A percentile compares a stretch with the other conserved stretches of the same genome.
Evolutionary conservation across 1,140 invertebrate genomes (phyloP).

Genomic region (Apocrypta bakeri): DNA sequence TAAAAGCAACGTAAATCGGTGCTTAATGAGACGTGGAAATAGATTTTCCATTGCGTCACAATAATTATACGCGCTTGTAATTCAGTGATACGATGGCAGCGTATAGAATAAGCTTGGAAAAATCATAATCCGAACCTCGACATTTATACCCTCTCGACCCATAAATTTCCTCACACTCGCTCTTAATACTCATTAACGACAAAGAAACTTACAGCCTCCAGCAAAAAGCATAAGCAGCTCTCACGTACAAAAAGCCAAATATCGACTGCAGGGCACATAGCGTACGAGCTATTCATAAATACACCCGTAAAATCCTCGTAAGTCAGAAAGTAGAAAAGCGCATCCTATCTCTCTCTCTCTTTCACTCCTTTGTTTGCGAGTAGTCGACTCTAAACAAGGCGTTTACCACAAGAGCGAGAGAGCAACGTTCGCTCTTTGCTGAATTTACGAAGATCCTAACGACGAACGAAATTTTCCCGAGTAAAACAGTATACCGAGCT

Average conservation of each 20-base stretch:
- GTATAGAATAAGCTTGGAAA: not conserved
- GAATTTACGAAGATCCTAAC: conserved; percentile 33
- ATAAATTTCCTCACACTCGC: conserved; percentile 1
- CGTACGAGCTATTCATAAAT: not conserved
- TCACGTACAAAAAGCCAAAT: not conserved
- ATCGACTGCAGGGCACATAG: not conserved
- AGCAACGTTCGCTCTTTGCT: not conserved
- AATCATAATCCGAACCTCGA: not conserved
- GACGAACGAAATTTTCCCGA: not conserved
- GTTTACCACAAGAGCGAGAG: not conserved
- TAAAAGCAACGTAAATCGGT: too few relatives aligned
- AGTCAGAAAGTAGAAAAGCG: not conserved
- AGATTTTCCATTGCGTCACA: too few relatives aligned
- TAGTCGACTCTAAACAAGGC: not conserved
- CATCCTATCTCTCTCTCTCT: not conserved
- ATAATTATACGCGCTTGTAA: not conserved
- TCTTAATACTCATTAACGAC: conserved; percentile 22
- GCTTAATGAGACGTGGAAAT: too few relatives aligned
- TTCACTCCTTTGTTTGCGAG: too few relatives aligned
- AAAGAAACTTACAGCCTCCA: conserved; percentile 8
- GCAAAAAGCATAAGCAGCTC: conserved; percentile 4
- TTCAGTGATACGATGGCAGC: not conserved
- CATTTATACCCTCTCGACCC: not conserved
- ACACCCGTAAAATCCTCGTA: not conserved
- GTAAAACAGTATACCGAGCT: not conserved